These are phyloP conservation scores for Anser brachyrhynchus DNA, from an alignment of 2,113 vertebrate genomes.

Conservation along the genomic window DNA sequence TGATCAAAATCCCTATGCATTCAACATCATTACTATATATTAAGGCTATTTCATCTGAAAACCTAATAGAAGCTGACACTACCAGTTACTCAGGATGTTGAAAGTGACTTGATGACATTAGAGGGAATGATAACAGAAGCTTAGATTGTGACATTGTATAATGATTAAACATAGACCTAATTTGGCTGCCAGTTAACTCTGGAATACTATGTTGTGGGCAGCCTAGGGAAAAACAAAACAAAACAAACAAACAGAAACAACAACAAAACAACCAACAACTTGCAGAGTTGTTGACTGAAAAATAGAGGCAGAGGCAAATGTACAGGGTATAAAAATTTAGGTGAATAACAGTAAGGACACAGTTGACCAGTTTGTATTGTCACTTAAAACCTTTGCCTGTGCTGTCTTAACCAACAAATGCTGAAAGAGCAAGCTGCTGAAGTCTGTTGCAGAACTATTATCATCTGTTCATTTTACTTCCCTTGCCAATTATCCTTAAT, in stretches of 20 bases:
- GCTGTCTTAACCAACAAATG: not conserved
- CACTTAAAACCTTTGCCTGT: conserved; percentile 21
- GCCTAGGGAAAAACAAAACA: not conserved
- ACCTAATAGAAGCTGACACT: conserved; percentile 11
- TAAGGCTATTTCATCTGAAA: conserved; percentile 20
- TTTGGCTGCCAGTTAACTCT: conserved; percentile 55
- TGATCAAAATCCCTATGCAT: not conserved
- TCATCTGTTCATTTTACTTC: conserved; percentile 74
- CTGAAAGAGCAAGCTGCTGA: conserved; percentile 42
- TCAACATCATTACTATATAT: not conserved
- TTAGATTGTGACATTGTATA: conserved; percentile 36
- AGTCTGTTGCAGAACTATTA: conserved; percentile 47
- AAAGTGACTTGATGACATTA: conserved; percentile 52
- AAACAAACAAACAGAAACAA: no score
- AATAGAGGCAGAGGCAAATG: not conserved
- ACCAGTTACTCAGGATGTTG: not conserved
- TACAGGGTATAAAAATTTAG: conserved; percentile 1
- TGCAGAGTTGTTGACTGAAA: not conserved
- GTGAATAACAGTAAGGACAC: conserved; percentile 20
- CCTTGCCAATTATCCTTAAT: conserved; percentile 78
- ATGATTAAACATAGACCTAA: conserved; percentile 63
- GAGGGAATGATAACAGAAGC: conserved; percentile 52
- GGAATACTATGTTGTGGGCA: conserved; percentile 13
- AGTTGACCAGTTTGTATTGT: conserved; percentile 47
- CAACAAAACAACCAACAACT: not conserved